Conservation (phyloP, 2,888 invertebrate genomes). For the Ophion ventricosus region DNA sequence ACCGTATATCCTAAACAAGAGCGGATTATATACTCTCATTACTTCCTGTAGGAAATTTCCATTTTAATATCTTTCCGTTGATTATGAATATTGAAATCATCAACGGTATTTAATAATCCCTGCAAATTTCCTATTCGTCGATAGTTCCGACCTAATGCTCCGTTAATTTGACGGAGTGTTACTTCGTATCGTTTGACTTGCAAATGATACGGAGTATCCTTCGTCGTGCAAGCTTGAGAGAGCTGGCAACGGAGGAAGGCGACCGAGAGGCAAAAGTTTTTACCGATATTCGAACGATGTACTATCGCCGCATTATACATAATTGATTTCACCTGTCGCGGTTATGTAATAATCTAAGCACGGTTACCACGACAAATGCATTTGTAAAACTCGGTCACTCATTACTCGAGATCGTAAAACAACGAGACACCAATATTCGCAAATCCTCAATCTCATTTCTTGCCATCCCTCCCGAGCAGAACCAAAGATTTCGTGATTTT, state of each 20-base stretch:
- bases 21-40: neutral
- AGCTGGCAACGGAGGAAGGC: conserved; percentile 11
- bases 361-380: conserved; percentile 3
- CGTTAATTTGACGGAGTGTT: too few relatives aligned
- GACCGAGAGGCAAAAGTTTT: conserved; percentile 27
- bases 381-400: conserved; percentile 12
- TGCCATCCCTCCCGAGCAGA: neutral
- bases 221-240: neutral
- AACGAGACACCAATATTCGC: neutral
- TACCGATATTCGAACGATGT: neutral
- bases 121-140: neutral
- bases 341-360: conserved; percentile 54
- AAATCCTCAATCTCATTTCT: neutral
- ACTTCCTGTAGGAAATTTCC: neutral
- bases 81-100: neutral
- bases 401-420: neutral
- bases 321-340: conserved; percentile 12
- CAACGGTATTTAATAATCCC: neutral
- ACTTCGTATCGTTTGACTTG: too few relatives aligned
- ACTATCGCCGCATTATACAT: conserved; percentile 22
- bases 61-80: neutral
- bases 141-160: neutral
- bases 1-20: neutral
- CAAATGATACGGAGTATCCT: neutral
- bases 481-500: neutral